Base-by-base conservation (phyloP, 2,888 invertebrate species). In the Apotomis capreana region DNA sequence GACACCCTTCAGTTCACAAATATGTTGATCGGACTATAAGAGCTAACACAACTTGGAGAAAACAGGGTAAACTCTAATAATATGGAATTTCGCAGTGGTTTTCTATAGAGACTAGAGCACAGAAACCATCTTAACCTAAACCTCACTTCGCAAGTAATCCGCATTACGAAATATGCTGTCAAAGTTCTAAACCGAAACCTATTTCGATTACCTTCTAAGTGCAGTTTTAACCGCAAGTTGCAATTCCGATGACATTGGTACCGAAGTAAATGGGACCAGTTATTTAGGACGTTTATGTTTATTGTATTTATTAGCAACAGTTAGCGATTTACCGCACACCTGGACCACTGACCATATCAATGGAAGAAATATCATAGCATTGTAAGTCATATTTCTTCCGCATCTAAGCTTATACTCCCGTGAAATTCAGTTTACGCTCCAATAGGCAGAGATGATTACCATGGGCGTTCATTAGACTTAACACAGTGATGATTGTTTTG, bases 301-400 rank as follows among this genome's bases (percentile, higher is more conserved):
- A 83, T 83, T 83, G 79, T 82, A 81, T 79, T 81, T 78, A 67
- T 74, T 77, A 78, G 80, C 80, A 81, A 86, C 86, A 83, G 87
- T 85, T 85, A 86, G 74, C 78, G 75, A 78, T 79, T 80, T 86
- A 88, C 88, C 85, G 87, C 88, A 84, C 78, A 78, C 76, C 77
- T 80, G 81, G 77, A 78, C 83, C 73, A 83, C 86, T 87, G 86
- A 86, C 86, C 87, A 83, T 73, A 74, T 58, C 74, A 74, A 10
- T 70, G 51, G 40, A 49, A 52, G 15, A 57, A 10, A 54, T 65
- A 13, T 62, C 64, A 71, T 44, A 63, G 73, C 26, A 78, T 75
- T 74, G 64, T 73, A 37, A 68, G 69, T 68, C 75, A 26, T 78
- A 78, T 74, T 68, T 75, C 74, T 76, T 69, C 75, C 64, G 64